Percentiles rank a stretch among this genome's conserved stretches.
Conservation (phyloP, 2,113 vertebrate species). For the Rhagologus leucostigma region DNA sequence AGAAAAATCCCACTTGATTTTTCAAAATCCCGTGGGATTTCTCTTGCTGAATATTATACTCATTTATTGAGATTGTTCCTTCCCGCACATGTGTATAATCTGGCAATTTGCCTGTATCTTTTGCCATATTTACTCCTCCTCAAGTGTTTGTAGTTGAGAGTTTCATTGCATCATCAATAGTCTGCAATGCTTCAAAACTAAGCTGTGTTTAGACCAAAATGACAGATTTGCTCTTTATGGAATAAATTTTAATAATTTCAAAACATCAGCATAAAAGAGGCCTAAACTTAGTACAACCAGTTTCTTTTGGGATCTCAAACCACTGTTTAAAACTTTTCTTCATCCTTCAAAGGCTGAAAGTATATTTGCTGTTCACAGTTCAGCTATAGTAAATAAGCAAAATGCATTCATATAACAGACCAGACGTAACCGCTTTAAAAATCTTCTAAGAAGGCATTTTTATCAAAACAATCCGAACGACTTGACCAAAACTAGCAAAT, state of each 20-base stretch:
- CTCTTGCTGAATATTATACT: not conserved
- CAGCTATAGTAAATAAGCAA: not conserved
- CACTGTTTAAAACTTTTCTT: not conserved
- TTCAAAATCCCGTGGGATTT: not conserved
- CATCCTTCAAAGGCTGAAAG: not conserved
- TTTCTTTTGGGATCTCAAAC: not conserved
- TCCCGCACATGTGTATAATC: not conserved
- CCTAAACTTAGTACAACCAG: not conserved
- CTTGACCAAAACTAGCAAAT: not conserved
- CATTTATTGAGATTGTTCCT: not conserved
- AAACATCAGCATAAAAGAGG: not conserved
- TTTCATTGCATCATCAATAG: not conserved
- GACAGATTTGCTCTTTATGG: not conserved
- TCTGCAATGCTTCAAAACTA: not conserved
- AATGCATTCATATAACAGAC: not conserved
- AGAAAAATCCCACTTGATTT: not conserved
- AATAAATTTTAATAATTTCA: not conserved
- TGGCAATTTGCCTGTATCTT: not conserved
- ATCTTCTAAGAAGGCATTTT: not conserved
- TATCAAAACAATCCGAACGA: not conserved
- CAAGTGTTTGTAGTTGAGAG: not conserved
- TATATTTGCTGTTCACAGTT: not conserved
- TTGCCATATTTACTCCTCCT: not conserved
- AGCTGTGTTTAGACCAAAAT: not conserved
- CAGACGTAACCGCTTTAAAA: not conserved